phyloP scores from a whole-genome alignment of 92 coral and sea anemone species.

The Isaurus tuberculatus region DNA sequence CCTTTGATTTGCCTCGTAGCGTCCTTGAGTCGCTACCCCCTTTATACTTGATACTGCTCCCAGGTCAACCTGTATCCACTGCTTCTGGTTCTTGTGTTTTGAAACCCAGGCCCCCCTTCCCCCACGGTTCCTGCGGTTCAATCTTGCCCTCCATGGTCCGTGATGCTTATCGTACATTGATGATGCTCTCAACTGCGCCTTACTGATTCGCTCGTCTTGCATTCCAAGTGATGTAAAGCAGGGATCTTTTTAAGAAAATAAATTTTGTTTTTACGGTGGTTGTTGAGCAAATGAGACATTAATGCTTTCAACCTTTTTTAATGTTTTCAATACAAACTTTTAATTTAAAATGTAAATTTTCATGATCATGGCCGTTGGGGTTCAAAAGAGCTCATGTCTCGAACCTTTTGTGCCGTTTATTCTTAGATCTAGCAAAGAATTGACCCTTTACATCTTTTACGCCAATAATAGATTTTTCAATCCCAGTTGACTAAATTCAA shows the following conservation, averaged over 20 bases:
- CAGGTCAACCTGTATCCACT: conserved; percentile 70
- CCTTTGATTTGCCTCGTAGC: conserved; percentile 63
- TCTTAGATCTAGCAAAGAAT: no score
- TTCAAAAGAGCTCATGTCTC: no score
- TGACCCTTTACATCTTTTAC: no score
- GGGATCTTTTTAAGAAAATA: conserved; percentile 31
- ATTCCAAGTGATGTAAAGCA: conserved; percentile 68
- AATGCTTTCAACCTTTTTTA: no score
- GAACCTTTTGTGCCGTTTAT: no score
- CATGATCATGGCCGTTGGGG: no score
- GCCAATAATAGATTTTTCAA: no score
- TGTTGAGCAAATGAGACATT: background rate
- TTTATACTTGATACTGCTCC: conserved; percentile 52
- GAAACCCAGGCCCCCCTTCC: conserved; percentile 66
- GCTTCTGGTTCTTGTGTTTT: conserved; percentile 41
- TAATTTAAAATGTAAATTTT: no score
- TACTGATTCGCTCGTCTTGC: conserved; percentile 67
- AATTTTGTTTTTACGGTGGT: background rate
- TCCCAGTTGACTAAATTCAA: no score
- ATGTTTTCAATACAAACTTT: no score
- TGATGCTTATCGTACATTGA: conserved; percentile 57
- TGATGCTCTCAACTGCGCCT: conserved; percentile 66
- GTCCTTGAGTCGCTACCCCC: conserved; percentile 71
- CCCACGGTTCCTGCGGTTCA: conserved; percentile 60
- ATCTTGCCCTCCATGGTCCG: conserved; percentile 68